Conservation (phyloP, 2,888 invertebrate species). For the Emmelina monodactyla region DNA sequence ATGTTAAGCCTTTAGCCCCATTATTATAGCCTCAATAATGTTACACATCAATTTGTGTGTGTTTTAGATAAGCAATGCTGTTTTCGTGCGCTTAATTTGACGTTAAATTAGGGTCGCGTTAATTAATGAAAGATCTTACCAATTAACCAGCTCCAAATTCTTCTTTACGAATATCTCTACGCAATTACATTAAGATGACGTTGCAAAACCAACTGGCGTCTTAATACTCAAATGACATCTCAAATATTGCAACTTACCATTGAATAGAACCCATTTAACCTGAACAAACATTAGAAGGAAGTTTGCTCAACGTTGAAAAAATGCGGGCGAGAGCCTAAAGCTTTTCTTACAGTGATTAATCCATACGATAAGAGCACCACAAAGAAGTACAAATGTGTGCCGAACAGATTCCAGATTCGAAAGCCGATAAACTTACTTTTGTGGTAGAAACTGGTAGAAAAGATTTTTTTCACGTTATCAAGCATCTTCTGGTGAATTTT, state of each 20-base stretch:
- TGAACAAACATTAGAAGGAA: constrained; percentile 27
- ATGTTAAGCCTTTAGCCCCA: background rate
- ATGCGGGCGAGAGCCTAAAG: constrained; percentile 24
- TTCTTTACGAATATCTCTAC: no score
- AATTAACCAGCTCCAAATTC: no score
- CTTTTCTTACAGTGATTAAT: constrained; percentile 30
- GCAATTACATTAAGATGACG: background rate
- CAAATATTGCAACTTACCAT: background rate
- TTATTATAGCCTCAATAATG: background rate
- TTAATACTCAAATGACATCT: background rate
- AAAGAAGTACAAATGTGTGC: constrained; percentile 56
- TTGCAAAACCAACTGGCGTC: background rate
- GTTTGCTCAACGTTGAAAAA: constrained; percentile 38
- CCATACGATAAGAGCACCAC: constrained; percentile 43
- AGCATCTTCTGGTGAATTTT: constrained; percentile 13
- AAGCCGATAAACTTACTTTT: constrained; percentile 56
- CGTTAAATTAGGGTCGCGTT: no score
- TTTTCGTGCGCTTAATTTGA: no score
- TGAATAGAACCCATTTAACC: constrained; percentile 19
- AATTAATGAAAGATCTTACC: no score
- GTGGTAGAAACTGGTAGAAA: constrained; percentile 33
- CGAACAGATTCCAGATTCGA: constrained; percentile 55
- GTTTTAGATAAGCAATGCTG: no score
- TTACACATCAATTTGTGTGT: background rate
- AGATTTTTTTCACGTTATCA: constrained; percentile 2